phyloP scores from a whole-genome alignment of 2,888 invertebrate genomes.

The Eledona agricola region DNA sequence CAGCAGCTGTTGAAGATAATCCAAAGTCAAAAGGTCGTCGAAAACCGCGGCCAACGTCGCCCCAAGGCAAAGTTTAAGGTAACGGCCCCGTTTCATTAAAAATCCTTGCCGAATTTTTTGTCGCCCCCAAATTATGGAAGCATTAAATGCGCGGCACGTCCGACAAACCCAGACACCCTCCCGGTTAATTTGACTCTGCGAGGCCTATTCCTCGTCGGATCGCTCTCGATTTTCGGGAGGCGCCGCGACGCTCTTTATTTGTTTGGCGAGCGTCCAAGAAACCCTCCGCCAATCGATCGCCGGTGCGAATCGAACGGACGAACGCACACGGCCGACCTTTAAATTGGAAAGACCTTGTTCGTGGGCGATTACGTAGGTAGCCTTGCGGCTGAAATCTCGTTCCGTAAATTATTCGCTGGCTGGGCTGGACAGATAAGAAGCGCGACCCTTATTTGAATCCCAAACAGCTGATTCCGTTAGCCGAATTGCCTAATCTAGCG shows the following conservation, averaged over 20 bases:
- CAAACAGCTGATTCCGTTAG: constrained; percentile 29
- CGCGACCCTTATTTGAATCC: constrained; percentile 23
- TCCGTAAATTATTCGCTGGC: constrained; percentile 9
- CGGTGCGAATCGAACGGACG: constrained; percentile 13
- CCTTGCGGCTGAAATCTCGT: constrained; percentile 7
- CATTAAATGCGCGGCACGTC: constrained; percentile 20
- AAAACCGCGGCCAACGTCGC: too few relatives aligned
- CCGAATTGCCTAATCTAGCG: constrained; percentile 34
- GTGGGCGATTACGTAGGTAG: constrained; percentile 4
- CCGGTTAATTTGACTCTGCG: constrained; percentile 11
- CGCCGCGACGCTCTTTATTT: constrained; percentile 8
- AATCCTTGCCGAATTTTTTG: constrained; percentile 18
- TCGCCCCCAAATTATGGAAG: not conserved
- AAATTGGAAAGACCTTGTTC: constrained; percentile 9
- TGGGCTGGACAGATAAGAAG: constrained; percentile 14
- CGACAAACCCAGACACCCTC: constrained; percentile 1
- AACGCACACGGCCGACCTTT: constrained; percentile 17
- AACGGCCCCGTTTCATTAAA: constrained; percentile 10
- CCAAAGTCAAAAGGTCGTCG: constrained; percentile 9
- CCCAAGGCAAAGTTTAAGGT: constrained; percentile 26
- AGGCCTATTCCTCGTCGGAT: constrained; percentile 11
- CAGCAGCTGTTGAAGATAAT: constrained; percentile 16
- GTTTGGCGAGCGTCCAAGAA: constrained; percentile 11
- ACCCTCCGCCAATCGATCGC: constrained; percentile 10
- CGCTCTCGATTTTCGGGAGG: constrained; percentile 9